Evolutionary conservation across 2,888 invertebrate species (phyloP).

Genomic region (Cheilosia pagana): DNA sequence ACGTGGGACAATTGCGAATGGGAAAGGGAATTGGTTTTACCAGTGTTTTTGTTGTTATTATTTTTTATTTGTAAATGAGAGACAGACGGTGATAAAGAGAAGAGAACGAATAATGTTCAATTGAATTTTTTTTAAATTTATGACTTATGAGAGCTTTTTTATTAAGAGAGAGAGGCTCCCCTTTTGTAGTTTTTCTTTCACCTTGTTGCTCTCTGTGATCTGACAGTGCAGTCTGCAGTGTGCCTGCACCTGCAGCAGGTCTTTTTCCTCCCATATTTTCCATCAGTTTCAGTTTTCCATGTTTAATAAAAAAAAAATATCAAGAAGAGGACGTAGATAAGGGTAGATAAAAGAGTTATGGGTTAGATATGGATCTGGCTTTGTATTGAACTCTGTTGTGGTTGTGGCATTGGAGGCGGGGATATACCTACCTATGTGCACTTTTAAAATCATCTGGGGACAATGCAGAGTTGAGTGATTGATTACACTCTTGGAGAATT

Average conservation of each 20-base stretch:
- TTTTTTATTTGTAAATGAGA: constrained; percentile 21
- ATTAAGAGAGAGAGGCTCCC: not conserved
- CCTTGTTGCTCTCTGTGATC: constrained; percentile 18
- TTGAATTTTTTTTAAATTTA: not conserved
- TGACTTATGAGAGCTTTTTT: not conserved
- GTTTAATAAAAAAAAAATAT: not conserved
- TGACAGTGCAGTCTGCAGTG: constrained; percentile 1
- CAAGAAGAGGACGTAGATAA: not conserved
- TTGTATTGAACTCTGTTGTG: constrained; percentile 6
- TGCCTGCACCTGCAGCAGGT: not conserved
- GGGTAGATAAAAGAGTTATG: constrained; percentile 12
- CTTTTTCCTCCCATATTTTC: not conserved
- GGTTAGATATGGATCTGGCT: not conserved
- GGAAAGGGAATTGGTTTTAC: constrained; percentile 23
- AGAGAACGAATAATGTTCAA: not conserved
- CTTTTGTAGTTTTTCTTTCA: not conserved
- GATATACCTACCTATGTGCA: not conserved
- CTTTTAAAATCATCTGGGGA: constrained; percentile 34
- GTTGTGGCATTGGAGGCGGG: not conserved
- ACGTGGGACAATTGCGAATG: constrained; percentile 29
- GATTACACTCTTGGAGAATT: constrained; percentile 31
- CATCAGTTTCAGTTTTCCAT: not conserved
- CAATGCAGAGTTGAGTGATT: constrained; percentile 41
- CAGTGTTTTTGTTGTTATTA: constrained; percentile 52
- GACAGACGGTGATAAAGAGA: constrained; percentile 12